Evolutionary conservation across 2,888 invertebrate species (phyloP), one percentile per base, ranked within the genome.

Genomic region (Rutpela maculata): DNA sequence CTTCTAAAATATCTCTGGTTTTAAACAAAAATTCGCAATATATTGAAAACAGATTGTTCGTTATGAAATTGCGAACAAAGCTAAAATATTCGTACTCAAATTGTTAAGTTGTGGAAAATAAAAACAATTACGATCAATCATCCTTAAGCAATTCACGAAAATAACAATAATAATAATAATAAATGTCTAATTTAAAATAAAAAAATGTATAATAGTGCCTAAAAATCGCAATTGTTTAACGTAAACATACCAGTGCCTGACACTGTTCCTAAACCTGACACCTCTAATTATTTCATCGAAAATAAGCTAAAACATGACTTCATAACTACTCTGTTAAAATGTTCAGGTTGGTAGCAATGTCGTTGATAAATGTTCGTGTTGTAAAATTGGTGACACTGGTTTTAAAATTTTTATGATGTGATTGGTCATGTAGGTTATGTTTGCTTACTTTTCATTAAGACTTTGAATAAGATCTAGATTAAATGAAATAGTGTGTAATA

Each of bases 241-340:
- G 59, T 59, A 59, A 59, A 59, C 59, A 3, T 19, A 19, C 59
- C 59, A 59, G 11, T 59, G 19, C 19, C 59, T 59, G 31, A 35
- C 9, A 35, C 31, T 35, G 31, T 35, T 35, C 31, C 31, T 35
- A 35, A 35, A 55, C 15, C 55, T 55, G 59, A 59, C 19, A 59
- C 59, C 11, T 5, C 7, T 18, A 22, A 5, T 59, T 59, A 59
- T 59, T 18, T 59, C 9, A 59, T 59, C 59, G 5, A 10, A 59
- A 59, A 59, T 59, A 59, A 59, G 59, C 12, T 0, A 19, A 19
- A 19, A 22, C 6, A 35, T 9, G 19, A 19, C 59, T 59, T 59
- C 7, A 59, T 2, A 59, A 10, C 5, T 22, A 59, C 11, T 59
- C 19, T 22, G 22, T 19, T 18, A 1, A 11, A 59, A 59, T 59